These are phyloP conservation scores for Drosophila arawakana DNA, from an alignment of 1,140 invertebrate genomes.

Conservation along the genomic window DNA sequence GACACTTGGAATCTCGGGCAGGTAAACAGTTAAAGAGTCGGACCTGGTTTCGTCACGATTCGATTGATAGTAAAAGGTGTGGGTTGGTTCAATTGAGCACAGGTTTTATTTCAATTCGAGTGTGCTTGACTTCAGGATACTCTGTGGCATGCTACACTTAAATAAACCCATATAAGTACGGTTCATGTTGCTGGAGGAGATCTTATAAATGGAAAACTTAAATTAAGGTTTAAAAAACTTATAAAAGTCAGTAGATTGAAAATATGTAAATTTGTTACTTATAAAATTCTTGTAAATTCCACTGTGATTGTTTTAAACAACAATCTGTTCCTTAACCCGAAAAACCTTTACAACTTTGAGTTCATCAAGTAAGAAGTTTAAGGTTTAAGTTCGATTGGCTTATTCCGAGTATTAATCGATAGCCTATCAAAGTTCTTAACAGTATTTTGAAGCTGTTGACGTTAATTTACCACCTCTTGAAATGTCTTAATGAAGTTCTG, in stretches of 20 bases:
- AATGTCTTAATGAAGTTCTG: constrained; percentile 12
- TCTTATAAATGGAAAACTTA: no score
- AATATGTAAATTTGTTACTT: no score
- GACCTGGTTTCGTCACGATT: constrained; percentile 60
- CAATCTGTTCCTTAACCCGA: background rate
- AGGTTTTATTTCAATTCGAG: constrained; percentile 4
- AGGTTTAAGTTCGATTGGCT: constrained; percentile 9
- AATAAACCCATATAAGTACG: no score
- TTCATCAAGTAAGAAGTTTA: background rate
- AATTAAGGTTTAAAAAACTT: no score
- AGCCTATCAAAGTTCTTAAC: constrained; percentile 27
- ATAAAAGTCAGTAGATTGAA: no score
- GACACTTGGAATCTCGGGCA: constrained; percentile 9
- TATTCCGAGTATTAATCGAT: constrained; percentile 24
- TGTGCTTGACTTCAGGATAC: background rate
- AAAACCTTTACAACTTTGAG: constrained; percentile 5
- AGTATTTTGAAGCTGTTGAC: background rate
- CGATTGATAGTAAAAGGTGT: constrained; percentile 62
- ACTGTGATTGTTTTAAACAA: background rate
- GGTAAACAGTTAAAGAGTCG: constrained; percentile 10
- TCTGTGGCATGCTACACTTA: background rate
- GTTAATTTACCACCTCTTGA: constrained; percentile 6
- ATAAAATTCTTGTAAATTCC: background rate
- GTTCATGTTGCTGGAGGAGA: no score
- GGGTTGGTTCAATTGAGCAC: constrained; percentile 38